Evolutionary conservation across 2,888 invertebrate species (phyloP).

Genomic region (Calameuta filiformis): DNA sequence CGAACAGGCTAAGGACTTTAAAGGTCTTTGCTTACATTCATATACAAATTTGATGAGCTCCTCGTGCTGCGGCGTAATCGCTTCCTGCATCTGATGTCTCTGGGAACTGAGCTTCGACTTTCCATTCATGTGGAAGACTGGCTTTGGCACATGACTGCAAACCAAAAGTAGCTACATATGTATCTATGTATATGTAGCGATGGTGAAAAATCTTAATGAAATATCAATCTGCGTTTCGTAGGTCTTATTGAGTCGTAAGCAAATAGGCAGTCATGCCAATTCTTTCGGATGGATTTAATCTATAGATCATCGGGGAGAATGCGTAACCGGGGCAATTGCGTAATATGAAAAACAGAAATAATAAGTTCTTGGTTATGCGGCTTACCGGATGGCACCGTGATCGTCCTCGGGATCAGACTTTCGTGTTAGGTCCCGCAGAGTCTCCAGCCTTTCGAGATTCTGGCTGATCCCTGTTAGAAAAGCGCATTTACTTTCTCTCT

Average conservation of each 20-base stretch:
- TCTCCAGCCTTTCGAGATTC: conserved; percentile 83
- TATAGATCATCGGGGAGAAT: not conserved
- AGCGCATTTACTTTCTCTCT: not conserved
- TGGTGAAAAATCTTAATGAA: too few relatives aligned
- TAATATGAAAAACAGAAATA: conserved; percentile 5
- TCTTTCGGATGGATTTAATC: not conserved
- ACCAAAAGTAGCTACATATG: conserved; percentile 18
- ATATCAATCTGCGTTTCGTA: too few relatives aligned
- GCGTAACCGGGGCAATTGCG: not conserved
- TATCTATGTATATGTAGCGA: not conserved
- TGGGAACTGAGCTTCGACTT: conserved; percentile 74
- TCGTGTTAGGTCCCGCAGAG: conserved; percentile 77
- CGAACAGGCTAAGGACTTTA: too few relatives aligned
- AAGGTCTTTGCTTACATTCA: conserved; percentile 74
- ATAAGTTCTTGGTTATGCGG: conserved; percentile 24
- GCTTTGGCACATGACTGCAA: conserved; percentile 76
- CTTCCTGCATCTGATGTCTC: conserved; percentile 72
- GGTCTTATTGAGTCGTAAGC: too few relatives aligned
- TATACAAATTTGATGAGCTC: conserved; percentile 88
- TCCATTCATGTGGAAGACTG: conserved; percentile 81
- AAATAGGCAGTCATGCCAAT: too few relatives aligned
- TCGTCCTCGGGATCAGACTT: conserved; percentile 76
- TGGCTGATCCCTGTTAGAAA: conserved; percentile 76
- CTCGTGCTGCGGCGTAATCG: conserved; percentile 83
- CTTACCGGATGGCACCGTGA: conserved; percentile 76